Percentiles rank a stretch among this genome's conserved stretches.
Evolutionary conservation across 2,113 vertebrate species (phyloP).

Genomic region (Hemicordylus capensis): DNA sequence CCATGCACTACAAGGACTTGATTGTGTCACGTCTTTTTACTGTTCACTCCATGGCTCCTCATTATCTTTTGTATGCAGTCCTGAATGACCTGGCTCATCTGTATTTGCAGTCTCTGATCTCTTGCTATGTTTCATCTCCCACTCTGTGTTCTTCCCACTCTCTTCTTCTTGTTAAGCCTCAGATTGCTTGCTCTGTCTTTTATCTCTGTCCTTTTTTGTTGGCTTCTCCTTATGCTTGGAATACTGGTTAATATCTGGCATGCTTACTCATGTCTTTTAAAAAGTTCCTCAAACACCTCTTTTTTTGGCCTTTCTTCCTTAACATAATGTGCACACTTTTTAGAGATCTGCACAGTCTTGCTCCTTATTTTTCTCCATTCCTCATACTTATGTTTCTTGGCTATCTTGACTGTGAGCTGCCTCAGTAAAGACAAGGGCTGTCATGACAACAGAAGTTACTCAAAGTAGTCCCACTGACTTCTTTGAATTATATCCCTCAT

Average conservation of each 20-base stretch:
- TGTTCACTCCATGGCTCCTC: background rate
- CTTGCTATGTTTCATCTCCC: background rate
- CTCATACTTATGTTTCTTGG: background rate
- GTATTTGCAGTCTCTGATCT: background rate
- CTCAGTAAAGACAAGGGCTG: background rate
- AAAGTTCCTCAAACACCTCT: background rate
- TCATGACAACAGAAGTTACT: too few species aligned
- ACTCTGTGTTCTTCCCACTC: background rate
- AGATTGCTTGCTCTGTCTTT: background rate
- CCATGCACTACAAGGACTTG: background rate
- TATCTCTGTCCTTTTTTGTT: background rate
- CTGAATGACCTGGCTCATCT: background rate
- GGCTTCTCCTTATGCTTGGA: background rate
- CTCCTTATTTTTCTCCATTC: background rate
- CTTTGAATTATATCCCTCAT: too few species aligned
- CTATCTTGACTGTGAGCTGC: background rate
- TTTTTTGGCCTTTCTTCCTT: background rate
- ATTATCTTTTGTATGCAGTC: background rate
- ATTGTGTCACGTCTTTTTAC: background rate
- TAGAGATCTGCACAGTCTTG: background rate
- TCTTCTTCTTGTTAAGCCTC: background rate
- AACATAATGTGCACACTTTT: background rate
- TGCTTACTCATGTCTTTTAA: background rate
- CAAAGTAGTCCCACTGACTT: too few species aligned
- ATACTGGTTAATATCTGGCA: too few species aligned